Percentiles rank a stretch among this genome's conserved stretches.
Conservation (phyloP, 2,888 invertebrate genomes). For the Sepiola atlantica region DNA sequence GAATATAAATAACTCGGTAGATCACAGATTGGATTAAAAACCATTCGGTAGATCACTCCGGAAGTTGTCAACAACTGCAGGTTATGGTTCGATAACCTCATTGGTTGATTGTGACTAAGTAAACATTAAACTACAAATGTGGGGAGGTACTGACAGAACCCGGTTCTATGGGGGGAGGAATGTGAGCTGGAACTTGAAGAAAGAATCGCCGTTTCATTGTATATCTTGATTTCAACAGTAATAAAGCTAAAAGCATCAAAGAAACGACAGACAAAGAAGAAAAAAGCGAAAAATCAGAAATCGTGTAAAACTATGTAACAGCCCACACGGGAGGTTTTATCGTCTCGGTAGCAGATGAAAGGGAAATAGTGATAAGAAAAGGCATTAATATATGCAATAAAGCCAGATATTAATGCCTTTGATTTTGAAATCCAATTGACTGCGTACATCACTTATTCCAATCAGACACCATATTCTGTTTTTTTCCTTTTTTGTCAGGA, state of each 20-base stretch:
- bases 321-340: background rate
- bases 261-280: background rate
- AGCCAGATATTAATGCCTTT: conserved; percentile 2
- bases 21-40: no score
- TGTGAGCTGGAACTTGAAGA: no score
- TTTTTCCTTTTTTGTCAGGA: no score
- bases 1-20: no score
- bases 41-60: no score
- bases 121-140: no score
- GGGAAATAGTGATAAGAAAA: background rate
- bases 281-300: background rate
- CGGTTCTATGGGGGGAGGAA: no score
- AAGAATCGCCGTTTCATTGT: no score
- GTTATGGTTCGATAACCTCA: no score
- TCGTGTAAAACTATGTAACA: background rate
- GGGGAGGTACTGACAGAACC: no score
- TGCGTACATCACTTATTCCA: background rate
- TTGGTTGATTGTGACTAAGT: no score
- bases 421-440: background rate
- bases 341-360: background rate
- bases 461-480: background rate
- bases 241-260: background rate
- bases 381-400: background rate
- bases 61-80: no score
- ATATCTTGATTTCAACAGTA: background rate